Evolutionary conservation across 2,888 invertebrate species (phyloP).

Genomic region (Tineola bisselliella): DNA sequence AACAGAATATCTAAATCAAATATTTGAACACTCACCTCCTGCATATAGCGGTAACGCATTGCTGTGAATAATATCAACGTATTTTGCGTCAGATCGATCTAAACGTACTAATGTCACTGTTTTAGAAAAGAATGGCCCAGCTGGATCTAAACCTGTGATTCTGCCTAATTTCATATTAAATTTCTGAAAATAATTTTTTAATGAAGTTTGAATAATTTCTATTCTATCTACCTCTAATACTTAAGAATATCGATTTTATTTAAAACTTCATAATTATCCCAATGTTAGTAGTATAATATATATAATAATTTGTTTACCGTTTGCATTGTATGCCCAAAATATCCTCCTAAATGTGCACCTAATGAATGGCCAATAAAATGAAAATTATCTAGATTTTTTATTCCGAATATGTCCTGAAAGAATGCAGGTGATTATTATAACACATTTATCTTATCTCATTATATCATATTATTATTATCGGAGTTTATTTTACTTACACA

Average conservation of each 20-base stretch:
- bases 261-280: no score
- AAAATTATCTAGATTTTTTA: conserved; percentile 71
- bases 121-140: conserved; percentile 89
- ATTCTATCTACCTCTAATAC: no score
- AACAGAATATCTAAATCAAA: no score
- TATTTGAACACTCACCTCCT: conserved; percentile 51
- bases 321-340: conserved; percentile 81
- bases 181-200: conserved; percentile 54
- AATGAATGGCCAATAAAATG: conserved; percentile 89
- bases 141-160: conserved; percentile 91
- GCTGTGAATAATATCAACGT: conserved; percentile 91
- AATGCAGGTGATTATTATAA: not conserved
- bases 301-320: no score
- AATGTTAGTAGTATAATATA: no score
- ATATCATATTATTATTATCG: no score
- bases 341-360: conserved; percentile 86
- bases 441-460: not conserved
- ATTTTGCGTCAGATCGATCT: conserved; percentile 86
- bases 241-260: no score
- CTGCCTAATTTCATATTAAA: conserved; percentile 77
- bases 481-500: conserved; percentile 43
- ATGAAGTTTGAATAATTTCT: no score
- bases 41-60: conserved; percentile 82
- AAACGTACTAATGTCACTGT: conserved; percentile 83
- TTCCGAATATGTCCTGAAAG: conserved; percentile 59